These are phyloP conservation scores for Pelusios castaneus DNA, from an alignment of 2,113 vertebrate genomes.

Conservation along the genomic window DNA sequence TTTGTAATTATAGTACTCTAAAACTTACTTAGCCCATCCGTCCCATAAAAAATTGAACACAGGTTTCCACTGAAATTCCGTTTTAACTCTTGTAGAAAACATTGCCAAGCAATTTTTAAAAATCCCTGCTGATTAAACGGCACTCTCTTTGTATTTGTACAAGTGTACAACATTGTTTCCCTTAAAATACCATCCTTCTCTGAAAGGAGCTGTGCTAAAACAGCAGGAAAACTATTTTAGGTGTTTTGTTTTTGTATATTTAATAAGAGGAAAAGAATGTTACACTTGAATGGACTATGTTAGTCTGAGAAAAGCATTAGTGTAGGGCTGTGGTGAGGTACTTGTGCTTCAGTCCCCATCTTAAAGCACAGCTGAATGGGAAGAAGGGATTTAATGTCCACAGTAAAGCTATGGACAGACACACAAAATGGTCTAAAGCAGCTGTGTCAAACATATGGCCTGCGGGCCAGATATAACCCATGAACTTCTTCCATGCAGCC, in stretches of 20 bases:
- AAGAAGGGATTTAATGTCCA: neutral
- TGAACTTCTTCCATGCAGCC: no score
- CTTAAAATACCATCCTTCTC: neutral
- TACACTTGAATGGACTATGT: neutral
- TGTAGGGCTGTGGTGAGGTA: neutral
- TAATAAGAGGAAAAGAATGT: neutral
- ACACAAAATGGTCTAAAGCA: neutral
- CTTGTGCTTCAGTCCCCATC: neutral
- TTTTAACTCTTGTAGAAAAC: slow-evolving; percentile 6
- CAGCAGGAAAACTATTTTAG: neutral
- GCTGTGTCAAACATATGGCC: no score
- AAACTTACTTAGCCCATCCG: slow-evolving; percentile 6
- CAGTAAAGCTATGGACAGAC: neutral
- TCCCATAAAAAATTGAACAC: slow-evolving; percentile 23
- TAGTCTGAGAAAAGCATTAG: neutral
- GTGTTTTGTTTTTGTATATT: neutral
- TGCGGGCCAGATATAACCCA: no score
- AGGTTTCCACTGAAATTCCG: slow-evolving; percentile 12
- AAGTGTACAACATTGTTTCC: neutral
- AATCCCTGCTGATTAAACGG: neutral
- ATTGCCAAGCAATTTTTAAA: neutral
- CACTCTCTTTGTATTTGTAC: neutral
- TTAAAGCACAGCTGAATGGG: neutral
- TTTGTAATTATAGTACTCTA: neutral
- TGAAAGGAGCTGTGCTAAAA: neutral